A percentile compares a stretch with the other conserved stretches of the same genome.
These are phyloP conservation scores for Masticophis lateralis DNA, from an alignment of 2,797 vertebrate genomes.

Conservation along the genomic window DNA sequence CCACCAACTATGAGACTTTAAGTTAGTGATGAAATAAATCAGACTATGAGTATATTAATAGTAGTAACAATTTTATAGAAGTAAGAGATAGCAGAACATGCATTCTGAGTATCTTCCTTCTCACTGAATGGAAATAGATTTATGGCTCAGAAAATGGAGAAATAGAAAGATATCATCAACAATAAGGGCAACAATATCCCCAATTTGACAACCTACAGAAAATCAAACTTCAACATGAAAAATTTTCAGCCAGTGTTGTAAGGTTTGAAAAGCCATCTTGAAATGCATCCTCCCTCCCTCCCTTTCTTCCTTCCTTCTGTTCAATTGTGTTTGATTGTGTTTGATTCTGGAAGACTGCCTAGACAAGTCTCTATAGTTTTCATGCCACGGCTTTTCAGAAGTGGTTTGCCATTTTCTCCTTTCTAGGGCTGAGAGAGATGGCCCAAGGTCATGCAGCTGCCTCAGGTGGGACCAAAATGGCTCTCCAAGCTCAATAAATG, in stretches of 20 bases:
- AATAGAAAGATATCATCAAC: neutral
- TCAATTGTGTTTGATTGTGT: no score
- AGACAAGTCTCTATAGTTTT: no score
- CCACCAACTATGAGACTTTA: neutral
- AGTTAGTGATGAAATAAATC: neutral
- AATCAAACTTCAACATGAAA: neutral
- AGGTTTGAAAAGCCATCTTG: neutral
- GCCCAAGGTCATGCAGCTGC: no score
- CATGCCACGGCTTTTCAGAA: no score
- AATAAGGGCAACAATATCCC: neutral
- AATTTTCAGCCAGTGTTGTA: neutral
- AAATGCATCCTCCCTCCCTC: neutral
- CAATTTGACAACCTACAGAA: neutral
- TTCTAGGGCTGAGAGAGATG: no score
- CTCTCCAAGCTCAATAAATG: neutral
- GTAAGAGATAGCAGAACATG: neutral
- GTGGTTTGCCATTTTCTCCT: no score
- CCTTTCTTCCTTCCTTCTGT: no score
- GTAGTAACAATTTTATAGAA: neutral
- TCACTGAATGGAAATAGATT: neutral
- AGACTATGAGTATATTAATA: neutral
- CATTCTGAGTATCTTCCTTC: neutral
- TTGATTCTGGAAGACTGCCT: no score
- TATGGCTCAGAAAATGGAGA: neutral
- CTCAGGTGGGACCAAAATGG: no score